Base-by-base conservation (phyloP, 2,888 invertebrate genomes). In the Dorcus hopei region DNA sequence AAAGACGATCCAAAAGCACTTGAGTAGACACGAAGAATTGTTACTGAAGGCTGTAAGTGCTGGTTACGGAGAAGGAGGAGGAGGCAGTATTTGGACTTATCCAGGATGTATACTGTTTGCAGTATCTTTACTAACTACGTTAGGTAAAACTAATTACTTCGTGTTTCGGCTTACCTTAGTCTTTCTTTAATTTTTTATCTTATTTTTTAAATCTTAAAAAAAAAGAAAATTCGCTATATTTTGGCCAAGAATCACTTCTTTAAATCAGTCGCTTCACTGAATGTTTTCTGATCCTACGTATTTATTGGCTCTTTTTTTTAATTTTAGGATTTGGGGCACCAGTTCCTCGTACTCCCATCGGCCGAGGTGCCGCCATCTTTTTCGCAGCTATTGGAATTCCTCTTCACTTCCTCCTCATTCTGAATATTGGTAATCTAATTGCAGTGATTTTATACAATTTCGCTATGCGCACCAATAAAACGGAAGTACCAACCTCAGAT, bases 311-410 rank as follows among this genome's bases (percentile, higher is more conserved):
- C 6, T 6, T 33, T 33, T 6, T 19, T 19, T 19, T 19, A 2
- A 33, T 33, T 74, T 2, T 70, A 89, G 89, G 89, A 62, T 88
- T 88, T 67, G 89, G 88, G 0, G 88, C 88, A 0, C 88, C 89
- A 0, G 86, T 88, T 3, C 89, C 89, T 0, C 82, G 86, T 19
- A 88, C 88, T 0, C 72, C 82, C 3, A 78, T 82, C 67, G 89
- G 88, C 0, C 79, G 87, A 61, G 83, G 82, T 1, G 80, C 84
- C 0, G 85, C 87, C 0, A 78, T 88, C 1, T 68, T 87, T 33
- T 89, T 88, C 71, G 86, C 88, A 0, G 78, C 84, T 0, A 75
- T 89, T 11, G 87, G 88, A 23, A 85, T 89, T 40, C 89, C 89
- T 0, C 78, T 83, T 3, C 88, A 89, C 71, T 82, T 89, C 61